A percentile compares a stretch with the other conserved stretches of the same genome.
phyloP scores from a whole-genome alignment of 2,888 invertebrate genomes.

The Ptychoptera albimana region DNA sequence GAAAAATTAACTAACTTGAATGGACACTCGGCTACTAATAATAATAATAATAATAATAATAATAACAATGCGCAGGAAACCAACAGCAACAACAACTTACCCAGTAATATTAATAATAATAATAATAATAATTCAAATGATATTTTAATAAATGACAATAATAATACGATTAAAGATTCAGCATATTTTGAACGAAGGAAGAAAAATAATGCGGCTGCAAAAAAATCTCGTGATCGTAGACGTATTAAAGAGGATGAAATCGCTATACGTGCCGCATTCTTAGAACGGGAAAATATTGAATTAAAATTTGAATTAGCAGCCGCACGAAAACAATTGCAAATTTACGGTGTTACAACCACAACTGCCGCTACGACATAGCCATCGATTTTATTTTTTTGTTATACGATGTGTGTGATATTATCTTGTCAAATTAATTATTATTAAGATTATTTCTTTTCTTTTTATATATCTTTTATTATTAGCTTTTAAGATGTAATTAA shows the following conservation, averaged over 20 bases:
- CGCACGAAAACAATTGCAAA: constrained; percentile 42
- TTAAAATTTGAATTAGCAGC: constrained; percentile 52
- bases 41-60: constrained; percentile 20
- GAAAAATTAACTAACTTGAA: too few species aligned
- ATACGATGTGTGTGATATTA: neutral
- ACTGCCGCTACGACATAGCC: neutral
- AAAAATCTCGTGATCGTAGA: constrained; percentile 79
- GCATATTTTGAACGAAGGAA: constrained; percentile 76
- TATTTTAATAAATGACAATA: constrained; percentile 11
- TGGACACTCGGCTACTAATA: neutral
- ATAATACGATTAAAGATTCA: constrained; percentile 42
- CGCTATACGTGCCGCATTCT: constrained; percentile 69
- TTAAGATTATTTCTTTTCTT: neutral
- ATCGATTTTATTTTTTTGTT: neutral
- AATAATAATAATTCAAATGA: constrained; percentile 8
- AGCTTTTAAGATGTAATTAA: too few species aligned
- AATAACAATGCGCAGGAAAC: constrained; percentile 1
- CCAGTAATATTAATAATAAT: constrained; percentile 7
- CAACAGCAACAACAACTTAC: neutral
- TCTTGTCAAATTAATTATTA: neutral
- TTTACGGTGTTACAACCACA: constrained; percentile 1
- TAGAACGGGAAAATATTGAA: constrained; percentile 77
- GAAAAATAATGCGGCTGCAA: constrained; percentile 91
- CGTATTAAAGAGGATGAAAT: constrained; percentile 84
- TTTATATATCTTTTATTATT: too few species aligned